Evolutionary conservation across 1,140 invertebrate genomes (phyloP), one percentile per base, ranked within the genome.

Genomic region (Aphidius ervi): DNA sequence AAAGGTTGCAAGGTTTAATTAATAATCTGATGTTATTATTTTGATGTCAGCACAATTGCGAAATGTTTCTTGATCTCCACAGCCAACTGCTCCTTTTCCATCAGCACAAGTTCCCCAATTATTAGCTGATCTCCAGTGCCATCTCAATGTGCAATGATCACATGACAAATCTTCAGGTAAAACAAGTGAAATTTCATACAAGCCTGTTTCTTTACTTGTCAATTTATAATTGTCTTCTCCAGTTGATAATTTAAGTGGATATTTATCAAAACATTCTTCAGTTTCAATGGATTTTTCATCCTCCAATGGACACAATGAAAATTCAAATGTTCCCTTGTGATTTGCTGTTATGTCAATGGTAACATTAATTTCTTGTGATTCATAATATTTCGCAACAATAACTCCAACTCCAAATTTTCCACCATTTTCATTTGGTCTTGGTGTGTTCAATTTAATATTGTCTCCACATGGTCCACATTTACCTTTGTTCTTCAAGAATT

Each of bases 391-490:
- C 64, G 65, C 68, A 0, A 81, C 82, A 37, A 88, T 81, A 3
- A 81, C 75, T 5, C 86, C 85, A 0, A 55, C 68, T 65, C 86
- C 86, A 68, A 83, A 87, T 39, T 58, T 69, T 10, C 87, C 87
- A 7, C 84, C 85, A 48, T 87, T 81, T 74, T 89, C 87, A 65
- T 88, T 84, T 3, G 72, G 68, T 65, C 87, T 80, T 7, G 87
- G 86, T 50, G 70, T 73, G 3, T 74, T 67, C 31, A 73, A 61
- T 9, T 64, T 65, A 61, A 81, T 85, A 63, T 77, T 72, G 66
- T 87, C 85, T n/a, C 85, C 85, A 68, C 85, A 86, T 43, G 82
- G 65, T 2, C 85, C 85, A 64, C 85, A 87, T 62, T 82, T 77
- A 9, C 81, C 82, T 61, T 73, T 76, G 70, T 86, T 82, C 59